phyloP scores from a whole-genome alignment of 2,113 vertebrate genomes.

The Leptobrachium leishanense region DNA sequence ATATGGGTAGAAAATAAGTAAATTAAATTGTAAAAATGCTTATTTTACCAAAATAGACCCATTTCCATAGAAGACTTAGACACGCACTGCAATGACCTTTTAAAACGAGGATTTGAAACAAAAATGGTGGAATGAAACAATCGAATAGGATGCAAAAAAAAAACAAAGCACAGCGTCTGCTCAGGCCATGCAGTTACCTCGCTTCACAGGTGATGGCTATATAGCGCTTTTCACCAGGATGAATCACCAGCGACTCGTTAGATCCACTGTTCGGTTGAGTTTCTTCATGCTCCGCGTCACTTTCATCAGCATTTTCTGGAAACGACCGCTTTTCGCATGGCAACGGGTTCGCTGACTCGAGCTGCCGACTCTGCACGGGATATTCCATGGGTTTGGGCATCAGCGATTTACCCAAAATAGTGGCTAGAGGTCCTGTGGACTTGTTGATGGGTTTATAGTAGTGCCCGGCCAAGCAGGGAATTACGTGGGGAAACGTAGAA shows the following conservation, averaged over 20 bases:
- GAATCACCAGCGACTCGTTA: conserved; percentile 58
- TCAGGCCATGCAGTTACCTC: conserved; percentile 54
- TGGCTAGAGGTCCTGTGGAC: not conserved
- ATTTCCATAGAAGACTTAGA: too few relatives aligned
- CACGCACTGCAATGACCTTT: too few relatives aligned
- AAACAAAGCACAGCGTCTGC: too few relatives aligned
- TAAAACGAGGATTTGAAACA: too few relatives aligned
- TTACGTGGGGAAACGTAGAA: not conserved
- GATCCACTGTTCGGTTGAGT: not conserved
- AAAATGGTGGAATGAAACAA: too few relatives aligned
- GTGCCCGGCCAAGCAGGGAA: not conserved
- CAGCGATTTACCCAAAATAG: not conserved
- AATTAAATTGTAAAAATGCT: too few relatives aligned
- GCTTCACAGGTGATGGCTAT: conserved; percentile 72
- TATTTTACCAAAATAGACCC: too few relatives aligned
- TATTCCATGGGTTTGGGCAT: not conserved
- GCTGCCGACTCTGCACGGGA: not conserved
- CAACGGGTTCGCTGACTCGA: not conserved
- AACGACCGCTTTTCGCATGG: not conserved
- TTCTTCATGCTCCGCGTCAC: not conserved
- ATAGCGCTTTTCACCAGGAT: conserved; percentile 68
- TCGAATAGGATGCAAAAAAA: too few relatives aligned
- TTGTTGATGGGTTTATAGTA: not conserved
- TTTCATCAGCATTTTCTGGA: conserved; percentile 13
- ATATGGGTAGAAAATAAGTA: too few relatives aligned